Base-by-base conservation (phyloP, 2,888 invertebrate species). In the Lutraria lutraria region DNA sequence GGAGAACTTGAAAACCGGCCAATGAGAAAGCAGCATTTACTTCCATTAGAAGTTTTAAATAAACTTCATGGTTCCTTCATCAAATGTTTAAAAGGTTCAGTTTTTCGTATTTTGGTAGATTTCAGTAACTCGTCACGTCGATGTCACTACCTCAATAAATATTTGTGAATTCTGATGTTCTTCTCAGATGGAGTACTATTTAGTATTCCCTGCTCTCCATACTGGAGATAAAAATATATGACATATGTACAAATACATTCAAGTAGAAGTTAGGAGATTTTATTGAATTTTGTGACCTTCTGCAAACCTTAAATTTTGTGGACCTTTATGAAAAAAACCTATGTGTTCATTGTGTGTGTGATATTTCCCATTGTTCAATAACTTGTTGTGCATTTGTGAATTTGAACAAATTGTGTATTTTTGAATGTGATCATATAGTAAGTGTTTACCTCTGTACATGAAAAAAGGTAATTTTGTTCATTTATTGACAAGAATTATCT, bases 281-380 rank as follows among this genome's bases (percentile, higher is more conserved):
- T 8, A 8, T 4, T 43, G 43, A 43, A 43, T 43, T 43, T 2
- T 43, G 8, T 8, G 43, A 43, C 43, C 8, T 43, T 43, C 43
- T n/a, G n/a, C n/a, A n/a, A n/a, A n/a, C n/a, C n/a, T n/a, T n/a
- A n/a, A n/a, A n/a, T n/a, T n/a, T n/a, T n/a, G n/a, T n/a, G n/a
- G n/a, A n/a, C n/a, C n/a, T n/a, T n/a, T n/a, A 25, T 68, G 63
- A 68, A 25, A 68, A 68, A 68, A 68, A 68, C 63, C 63, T 68
- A 68, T 68, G 63, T 68, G 63, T 68, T 68, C 63, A 68, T 68
- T 6, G 63, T 68, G 25, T 12, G n/a, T 68, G 63, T 68, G 63
- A 68, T 68, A 68, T 4, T 68, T 68, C n/a, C 12, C 13, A 8
- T 43, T 25, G 63, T 68, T 68, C 63, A 68, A n/a, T n/a, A 68